These are phyloP conservation scores for Argopecten irradians DNA, from an alignment of 1,140 invertebrate genomes.

Conservation along the genomic window DNA sequence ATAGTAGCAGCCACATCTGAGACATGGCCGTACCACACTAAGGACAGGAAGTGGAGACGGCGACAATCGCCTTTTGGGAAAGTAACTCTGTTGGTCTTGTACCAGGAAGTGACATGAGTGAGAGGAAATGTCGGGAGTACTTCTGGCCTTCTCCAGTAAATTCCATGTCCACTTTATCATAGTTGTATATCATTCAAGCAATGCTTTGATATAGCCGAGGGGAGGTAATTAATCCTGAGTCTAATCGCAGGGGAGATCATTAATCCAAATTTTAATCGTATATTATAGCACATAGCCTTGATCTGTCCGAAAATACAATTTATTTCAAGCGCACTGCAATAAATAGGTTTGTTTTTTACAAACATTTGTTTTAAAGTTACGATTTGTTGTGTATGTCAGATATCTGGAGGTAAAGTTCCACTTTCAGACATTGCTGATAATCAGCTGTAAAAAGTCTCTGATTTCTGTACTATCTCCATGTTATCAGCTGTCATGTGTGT, in stretches of 20 bases:
- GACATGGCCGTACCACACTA: neutral
- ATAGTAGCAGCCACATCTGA: neutral
- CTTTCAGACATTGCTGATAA: neutral
- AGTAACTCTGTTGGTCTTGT: neutral
- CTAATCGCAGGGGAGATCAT: neutral
- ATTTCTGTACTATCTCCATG: neutral
- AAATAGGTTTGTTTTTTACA: neutral
- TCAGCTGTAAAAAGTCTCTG: neutral
- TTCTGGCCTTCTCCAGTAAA: neutral
- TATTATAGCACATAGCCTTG: neutral
- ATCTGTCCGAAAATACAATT: neutral
- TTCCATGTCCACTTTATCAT: constrained; percentile 12
- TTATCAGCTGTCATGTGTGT: neutral
- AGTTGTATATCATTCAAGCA: neutral
- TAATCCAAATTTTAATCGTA: neutral
- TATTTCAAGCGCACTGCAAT: neutral
- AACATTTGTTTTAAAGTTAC: neutral
- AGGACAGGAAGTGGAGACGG: neutral
- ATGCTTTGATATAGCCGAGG: neutral
- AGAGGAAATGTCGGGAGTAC: neutral
- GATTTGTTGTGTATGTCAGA: neutral
- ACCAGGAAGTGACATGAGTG: neutral
- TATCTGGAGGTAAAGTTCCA: neutral
- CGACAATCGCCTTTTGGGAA: neutral
- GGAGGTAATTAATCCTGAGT: no score